Evolutionary conservation across 2,113 vertebrate species (phyloP).

Genomic region (Chauna torquata): DNA sequence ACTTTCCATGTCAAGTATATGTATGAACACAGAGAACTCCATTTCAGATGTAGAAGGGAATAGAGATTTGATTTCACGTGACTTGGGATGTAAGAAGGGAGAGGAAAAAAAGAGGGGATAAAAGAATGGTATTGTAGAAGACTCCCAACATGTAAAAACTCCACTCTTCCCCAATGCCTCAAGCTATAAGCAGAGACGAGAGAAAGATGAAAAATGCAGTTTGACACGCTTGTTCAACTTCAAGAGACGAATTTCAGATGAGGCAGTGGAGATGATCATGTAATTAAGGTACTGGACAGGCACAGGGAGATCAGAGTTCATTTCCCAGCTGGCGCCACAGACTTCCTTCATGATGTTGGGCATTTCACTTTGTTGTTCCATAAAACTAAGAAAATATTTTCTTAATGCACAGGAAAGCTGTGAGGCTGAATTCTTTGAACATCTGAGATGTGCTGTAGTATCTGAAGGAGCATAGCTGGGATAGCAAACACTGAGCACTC

Average conservation of each 20-base stretch:
- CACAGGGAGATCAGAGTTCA: neutral
- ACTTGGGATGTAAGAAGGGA: neutral
- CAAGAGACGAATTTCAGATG: neutral
- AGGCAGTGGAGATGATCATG: neutral
- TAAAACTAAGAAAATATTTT: neutral
- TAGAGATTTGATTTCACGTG: neutral
- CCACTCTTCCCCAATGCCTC: conserved; percentile 6
- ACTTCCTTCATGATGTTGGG: neutral
- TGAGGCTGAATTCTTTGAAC: neutral
- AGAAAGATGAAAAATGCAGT: conserved; percentile 50
- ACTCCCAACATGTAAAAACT: conserved; percentile 27
- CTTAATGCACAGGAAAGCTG: neutral
- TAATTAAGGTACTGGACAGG: conserved; percentile 24
- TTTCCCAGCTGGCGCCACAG: neutral
- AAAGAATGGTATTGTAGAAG: neutral
- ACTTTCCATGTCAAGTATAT: neutral
- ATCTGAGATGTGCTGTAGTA: neutral
- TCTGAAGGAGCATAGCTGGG: neutral
- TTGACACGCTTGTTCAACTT: conserved; percentile 11
- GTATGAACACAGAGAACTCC: conserved; percentile 15
- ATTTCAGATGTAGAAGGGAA: neutral
- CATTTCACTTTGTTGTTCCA: neutral
- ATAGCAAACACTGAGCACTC: neutral
- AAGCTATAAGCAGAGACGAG: conserved; percentile 1
- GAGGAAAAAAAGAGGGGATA: neutral